Percentiles rank a stretch among this genome's conserved stretches.
These are phyloP conservation scores for Lepidurus arcticus DNA, from an alignment of 1,140 invertebrate genomes.

Conservation along the genomic window DNA sequence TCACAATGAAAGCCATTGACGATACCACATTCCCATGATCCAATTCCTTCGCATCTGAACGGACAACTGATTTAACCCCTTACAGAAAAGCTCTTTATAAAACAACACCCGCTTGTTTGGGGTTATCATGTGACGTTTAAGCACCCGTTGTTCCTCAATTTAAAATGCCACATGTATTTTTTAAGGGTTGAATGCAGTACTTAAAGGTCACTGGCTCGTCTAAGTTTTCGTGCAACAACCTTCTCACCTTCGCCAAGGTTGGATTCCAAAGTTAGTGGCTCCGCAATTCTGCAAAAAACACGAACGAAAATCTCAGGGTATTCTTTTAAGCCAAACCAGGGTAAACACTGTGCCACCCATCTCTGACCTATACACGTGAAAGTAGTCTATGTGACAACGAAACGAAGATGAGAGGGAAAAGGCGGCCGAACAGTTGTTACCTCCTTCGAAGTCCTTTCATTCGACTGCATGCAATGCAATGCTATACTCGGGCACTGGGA, in stretches of 20 bases:
- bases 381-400: not conserved
- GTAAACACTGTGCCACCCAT: not conserved
- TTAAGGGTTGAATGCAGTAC: not conserved
- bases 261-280: not conserved
- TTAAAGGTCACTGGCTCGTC: not conserved
- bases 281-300: too few species aligned
- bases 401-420: slow-evolving; percentile 1
- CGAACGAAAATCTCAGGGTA: too few species aligned
- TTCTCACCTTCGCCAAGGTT: slow-evolving; percentile 9
- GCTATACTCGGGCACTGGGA: not conserved
- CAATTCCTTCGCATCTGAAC: not conserved
- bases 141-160: too few species aligned
- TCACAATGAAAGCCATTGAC: not conserved
- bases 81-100: too few species aligned
- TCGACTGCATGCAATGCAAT: slow-evolving; percentile 1
- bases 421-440: not conserved
- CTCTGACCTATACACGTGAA: not conserved
- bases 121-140: too few species aligned
- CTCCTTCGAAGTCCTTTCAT: not conserved
- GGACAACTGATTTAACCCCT: too few species aligned
- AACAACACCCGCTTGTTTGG: too few species aligned
- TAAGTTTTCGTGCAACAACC: not conserved
- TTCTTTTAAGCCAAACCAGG: not conserved
- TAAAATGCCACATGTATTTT: not conserved
- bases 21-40: not conserved